A percentile compares a stretch with the other conserved stretches of the same genome.
Evolutionary conservation across 2,113 vertebrate species (phyloP).

Genomic region (Lanius collurio): DNA sequence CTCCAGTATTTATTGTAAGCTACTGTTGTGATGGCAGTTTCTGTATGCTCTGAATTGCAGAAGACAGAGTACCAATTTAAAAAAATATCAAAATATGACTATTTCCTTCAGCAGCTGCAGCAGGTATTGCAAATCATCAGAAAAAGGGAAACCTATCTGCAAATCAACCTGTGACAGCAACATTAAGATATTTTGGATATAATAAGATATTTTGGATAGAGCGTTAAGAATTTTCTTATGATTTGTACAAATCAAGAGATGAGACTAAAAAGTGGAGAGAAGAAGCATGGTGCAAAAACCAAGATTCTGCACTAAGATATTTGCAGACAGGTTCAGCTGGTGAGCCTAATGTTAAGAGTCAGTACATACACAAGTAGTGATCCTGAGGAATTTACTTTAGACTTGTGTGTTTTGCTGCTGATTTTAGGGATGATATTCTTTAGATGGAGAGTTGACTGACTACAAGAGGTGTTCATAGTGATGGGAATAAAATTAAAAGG

Average conservation of each 20-base stretch:
- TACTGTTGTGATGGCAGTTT: neutral
- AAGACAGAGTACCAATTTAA: neutral
- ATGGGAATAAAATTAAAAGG: neutral
- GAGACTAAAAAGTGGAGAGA: neutral
- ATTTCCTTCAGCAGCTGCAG: neutral
- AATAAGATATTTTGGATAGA: neutral
- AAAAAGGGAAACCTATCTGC: neutral
- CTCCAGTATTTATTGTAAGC: neutral
- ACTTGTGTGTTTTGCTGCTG: neutral
- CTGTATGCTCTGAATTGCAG: neutral
- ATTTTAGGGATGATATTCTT: neutral
- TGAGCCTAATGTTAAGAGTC: neutral
- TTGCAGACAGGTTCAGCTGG: neutral
- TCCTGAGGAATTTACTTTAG: neutral
- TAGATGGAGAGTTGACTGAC: neutral
- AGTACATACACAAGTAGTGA: neutral
- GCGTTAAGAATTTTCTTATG: fast-evolving
- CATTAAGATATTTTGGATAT: neutral
- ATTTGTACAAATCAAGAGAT: neutral
- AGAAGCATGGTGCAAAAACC: fast-evolving
- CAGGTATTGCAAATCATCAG: neutral
- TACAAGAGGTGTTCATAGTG: neutral
- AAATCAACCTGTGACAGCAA: neutral
- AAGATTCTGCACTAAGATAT: neutral
- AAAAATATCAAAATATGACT: neutral